Base-by-base conservation (phyloP, 1,140 invertebrate genomes). In the Macrobrachium rosenbergii region DNA sequence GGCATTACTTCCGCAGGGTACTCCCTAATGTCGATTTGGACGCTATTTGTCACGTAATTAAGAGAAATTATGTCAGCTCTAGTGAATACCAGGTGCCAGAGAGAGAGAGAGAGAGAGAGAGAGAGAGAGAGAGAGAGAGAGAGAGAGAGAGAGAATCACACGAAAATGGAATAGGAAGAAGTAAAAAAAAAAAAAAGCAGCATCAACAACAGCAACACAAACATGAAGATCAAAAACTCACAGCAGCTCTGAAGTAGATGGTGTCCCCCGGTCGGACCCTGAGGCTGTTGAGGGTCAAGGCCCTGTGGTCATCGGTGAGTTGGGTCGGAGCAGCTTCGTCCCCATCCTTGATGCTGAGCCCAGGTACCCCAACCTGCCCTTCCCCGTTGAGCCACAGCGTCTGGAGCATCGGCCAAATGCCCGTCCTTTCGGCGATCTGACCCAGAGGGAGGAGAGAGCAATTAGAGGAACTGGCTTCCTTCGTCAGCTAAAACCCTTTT, bases 361-460 rank as follows among this genome's bases (percentile, higher is more conserved):
- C 52, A 72, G 72, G 67, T 63, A 81, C 14, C 83, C 75, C 21
- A 2, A 75, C 63, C 73, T 77, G 73, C 6, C 72, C 78, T 67
- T 86, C 84, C 2, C 84, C 77, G 73, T 83, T 82, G 45, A 89
- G 21, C 89, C 86, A 89, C 58, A 89, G 67, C 19, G 89, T 89
- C 82, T 89, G 89, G 58, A 89, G 83, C 82, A 89, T 85, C 10
- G 89, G 89, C 89, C 89, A 89, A 58, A 89, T 88, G 12, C 87
- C 83, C 37, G 89, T 89, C 17, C 87, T 23, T 43, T 88, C 89
- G 16, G 89, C 87, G 37, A 89, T 89, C 88, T 89, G 82, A 67
- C 17, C 19, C 16, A 16, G 0, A 16, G 43, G 60, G 23, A n/a
- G 62, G 0, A 63, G 28, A 78, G 7, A 69, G 80, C n/a, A 43